These are phyloP conservation scores for Perognathus longimembris DNA, from an alignment of 2,113 vertebrate genomes.

Conservation along the genomic window DNA sequence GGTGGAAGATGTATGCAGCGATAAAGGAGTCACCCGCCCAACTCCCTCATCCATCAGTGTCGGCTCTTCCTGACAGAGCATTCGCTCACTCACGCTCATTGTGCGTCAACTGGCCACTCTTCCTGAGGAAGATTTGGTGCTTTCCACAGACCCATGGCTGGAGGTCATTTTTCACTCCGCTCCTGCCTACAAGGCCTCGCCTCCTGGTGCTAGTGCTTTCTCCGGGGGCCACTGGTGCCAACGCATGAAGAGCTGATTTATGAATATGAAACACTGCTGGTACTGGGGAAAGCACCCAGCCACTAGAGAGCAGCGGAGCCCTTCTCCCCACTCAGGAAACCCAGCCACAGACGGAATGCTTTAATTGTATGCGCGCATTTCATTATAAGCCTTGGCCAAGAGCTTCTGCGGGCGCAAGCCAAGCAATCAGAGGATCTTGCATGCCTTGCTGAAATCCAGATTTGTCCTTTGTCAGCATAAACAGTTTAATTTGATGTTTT, in stretches of 20 bases:
- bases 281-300: slow-evolving; percentile 78
- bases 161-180: slow-evolving; percentile 88
- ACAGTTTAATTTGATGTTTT: slow-evolving; percentile 97
- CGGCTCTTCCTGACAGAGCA: slow-evolving; percentile 91
- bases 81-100: slow-evolving; percentile 93
- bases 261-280: slow-evolving; percentile 85
- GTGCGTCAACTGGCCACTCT: slow-evolving; percentile 91
- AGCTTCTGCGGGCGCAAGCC: slow-evolving; percentile 89
- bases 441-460: slow-evolving; percentile 94
- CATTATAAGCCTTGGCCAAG: slow-evolving; percentile 92
- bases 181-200: slow-evolving; percentile 82
- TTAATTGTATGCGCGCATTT: slow-evolving; percentile 95
- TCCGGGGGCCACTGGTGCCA: slow-evolving; percentile 83
- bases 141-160: slow-evolving; percentile 81
- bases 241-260: slow-evolving; percentile 87
- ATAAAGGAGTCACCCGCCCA: slow-evolving; percentile 83
- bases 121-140: slow-evolving; percentile 85
- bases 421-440: slow-evolving; percentile 95
- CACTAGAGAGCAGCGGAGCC: slow-evolving; percentile 87
- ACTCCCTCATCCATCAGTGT: slow-evolving; percentile 93
- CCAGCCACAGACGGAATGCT: slow-evolving; percentile 80
- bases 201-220: slow-evolving; percentile 81
- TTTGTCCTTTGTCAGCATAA: slow-evolving; percentile 99
- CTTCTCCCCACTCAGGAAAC: slow-evolving; percentile 72
- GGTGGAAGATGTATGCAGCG: slow-evolving; percentile 72